Conservation (phyloP, 2,113 vertebrate species). For the Antennarius striatus region DNA sequence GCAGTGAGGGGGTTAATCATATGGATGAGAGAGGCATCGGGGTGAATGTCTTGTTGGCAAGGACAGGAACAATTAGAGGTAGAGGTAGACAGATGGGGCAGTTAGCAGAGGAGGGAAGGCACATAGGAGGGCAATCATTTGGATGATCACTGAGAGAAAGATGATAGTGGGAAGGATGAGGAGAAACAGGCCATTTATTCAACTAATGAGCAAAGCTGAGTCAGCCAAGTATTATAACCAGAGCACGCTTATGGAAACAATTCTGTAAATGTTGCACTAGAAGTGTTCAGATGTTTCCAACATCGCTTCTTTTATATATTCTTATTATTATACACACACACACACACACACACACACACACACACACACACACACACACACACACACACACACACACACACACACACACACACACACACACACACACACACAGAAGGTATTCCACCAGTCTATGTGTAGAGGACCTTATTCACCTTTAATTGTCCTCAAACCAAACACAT, state of each 20-base stretch:
- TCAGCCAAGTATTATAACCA: slow-evolving; percentile 11
- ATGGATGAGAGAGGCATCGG: slow-evolving; percentile 47
- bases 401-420: not conserved
- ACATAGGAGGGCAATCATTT: slow-evolving; percentile 31
- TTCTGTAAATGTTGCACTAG: not conserved
- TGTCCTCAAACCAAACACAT: slow-evolving; percentile 29
- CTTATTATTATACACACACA: not conserved
- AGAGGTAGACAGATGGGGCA: slow-evolving; percentile 60
- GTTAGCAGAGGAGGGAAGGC: slow-evolving; percentile 47
- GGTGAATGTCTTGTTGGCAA: slow-evolving; percentile 66
- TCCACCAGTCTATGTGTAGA: not conserved
- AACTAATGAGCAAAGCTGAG: slow-evolving; percentile 14
- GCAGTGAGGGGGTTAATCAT: slow-evolving; percentile 47
- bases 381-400: not conserved
- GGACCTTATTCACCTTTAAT: slow-evolving; percentile 42
- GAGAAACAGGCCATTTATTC: slow-evolving; percentile 18
- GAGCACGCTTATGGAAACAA: not conserved
- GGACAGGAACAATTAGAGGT: slow-evolving; percentile 56
- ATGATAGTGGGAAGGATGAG: slow-evolving; percentile 32
- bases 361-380: not conserved
- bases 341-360: not conserved
- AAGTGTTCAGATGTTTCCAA: not conserved
- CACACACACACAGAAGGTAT: not conserved
- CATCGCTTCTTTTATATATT: no score
- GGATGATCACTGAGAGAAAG: slow-evolving; percentile 40